Conservation (phyloP, 2,888 invertebrate genomes). For the Schrankia costaestrigalis region DNA sequence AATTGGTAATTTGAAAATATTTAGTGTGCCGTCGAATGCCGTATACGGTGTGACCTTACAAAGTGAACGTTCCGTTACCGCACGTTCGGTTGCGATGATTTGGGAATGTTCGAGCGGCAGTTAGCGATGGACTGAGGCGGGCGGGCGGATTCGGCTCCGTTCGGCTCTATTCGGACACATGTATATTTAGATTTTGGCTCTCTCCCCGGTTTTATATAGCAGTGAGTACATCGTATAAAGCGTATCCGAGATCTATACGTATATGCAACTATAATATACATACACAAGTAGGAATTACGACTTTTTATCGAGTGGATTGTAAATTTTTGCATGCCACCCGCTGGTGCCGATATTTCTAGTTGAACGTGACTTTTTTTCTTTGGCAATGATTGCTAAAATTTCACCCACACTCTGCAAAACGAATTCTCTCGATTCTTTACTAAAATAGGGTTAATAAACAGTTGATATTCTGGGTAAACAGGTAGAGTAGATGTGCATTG, state of each 20-base stretch:
- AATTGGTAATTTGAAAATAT: conserved; percentile 47
- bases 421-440: conserved; percentile 27
- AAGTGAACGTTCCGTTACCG: conserved; percentile 64
- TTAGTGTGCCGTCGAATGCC: conserved; percentile 44
- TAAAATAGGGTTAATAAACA: conserved; percentile 31
- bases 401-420: conserved; percentile 43
- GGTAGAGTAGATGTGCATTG: conserved; percentile 2
- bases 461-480: conserved; percentile 9
- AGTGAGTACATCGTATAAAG: conserved; percentile 80
- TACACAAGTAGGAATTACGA: conserved; percentile 78
- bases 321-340: conserved; percentile 69
- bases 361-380: conserved; percentile 48
- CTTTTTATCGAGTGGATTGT: conserved; percentile 76
- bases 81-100: conserved; percentile 64
- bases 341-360: conserved; percentile 51
- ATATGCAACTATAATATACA: conserved; percentile 39
- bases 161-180: conserved; percentile 71
- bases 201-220: conserved; percentile 82
- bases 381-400: conserved; percentile 41
- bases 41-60: conserved; percentile 61
- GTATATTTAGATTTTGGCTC: conserved; percentile 84
- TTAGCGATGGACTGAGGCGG: conserved; percentile 76
- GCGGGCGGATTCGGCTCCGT: conserved; percentile 68
- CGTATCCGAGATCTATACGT: conserved; percentile 76
- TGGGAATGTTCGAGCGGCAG: conserved; percentile 73